Percentiles rank a stretch among this genome's conserved stretches.
Evolutionary conservation across 2,797 vertebrate species (phyloP).

Genomic region (Coilia nasus): DNA sequence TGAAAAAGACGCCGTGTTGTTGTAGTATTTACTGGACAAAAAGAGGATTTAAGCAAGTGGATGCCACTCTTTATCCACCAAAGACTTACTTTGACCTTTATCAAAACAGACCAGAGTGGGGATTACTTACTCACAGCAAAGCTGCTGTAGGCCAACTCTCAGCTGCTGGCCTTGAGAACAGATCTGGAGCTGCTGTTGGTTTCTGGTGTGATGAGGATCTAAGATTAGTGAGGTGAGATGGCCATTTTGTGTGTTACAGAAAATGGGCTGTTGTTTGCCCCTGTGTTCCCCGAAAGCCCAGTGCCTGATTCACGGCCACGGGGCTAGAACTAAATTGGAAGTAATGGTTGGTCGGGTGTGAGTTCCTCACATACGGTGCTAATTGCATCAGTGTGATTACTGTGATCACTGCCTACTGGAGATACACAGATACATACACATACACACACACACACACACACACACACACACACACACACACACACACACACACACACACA

Average conservation of each 20-base stretch:
- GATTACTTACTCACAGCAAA: background rate
- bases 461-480: too few species aligned
- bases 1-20: background rate
- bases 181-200: background rate
- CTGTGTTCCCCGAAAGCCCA: background rate
- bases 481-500: too few species aligned
- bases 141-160: background rate
- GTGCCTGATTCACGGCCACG: background rate
- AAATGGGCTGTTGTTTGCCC: background rate
- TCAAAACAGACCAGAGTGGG: background rate
- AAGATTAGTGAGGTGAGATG: background rate
- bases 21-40: background rate
- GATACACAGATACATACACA: too few species aligned
- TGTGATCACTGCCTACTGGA: background rate
- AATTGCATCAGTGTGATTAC: constrained; percentile 9
- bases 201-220: background rate
- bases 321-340: background rate
- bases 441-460: too few species aligned
- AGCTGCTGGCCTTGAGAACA: background rate
- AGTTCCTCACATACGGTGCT: background rate
- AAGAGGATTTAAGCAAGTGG: background rate
- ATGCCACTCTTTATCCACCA: background rate
- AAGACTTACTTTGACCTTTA: background rate
- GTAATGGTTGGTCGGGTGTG: constrained; percentile 8
- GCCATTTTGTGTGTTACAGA: background rate